A percentile compares a stretch with the other conserved stretches of the same genome.
Evolutionary conservation across 2,113 vertebrate genomes (phyloP).

Genomic region (Ovis canadensis): DNA sequence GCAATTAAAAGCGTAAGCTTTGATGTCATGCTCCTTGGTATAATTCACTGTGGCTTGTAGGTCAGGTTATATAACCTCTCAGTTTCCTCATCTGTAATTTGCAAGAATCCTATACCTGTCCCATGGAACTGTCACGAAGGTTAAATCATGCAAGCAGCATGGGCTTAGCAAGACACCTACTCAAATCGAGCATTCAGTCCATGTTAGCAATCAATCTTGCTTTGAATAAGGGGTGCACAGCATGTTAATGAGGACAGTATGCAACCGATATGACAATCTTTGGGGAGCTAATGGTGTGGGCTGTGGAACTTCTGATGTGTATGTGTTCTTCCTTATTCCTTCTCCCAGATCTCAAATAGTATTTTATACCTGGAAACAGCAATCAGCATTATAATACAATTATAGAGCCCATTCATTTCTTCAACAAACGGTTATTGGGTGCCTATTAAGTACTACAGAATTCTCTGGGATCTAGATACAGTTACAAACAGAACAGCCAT

Average conservation of each 20-base stretch:
- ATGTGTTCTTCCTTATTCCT: background rate
- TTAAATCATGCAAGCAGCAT: background rate
- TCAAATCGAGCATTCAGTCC: background rate
- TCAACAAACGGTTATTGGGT: background rate
- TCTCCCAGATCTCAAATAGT: background rate
- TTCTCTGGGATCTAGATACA: background rate
- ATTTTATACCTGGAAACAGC: background rate
- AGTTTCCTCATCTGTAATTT: background rate
- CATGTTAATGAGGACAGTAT: background rate
- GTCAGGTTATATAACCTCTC: background rate
- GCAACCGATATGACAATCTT: background rate
- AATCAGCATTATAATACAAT: background rate
- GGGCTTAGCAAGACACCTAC: background rate
- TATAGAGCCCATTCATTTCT: background rate
- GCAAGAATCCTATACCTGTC: background rate
- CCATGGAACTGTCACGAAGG: background rate
- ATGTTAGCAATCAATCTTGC: background rate
- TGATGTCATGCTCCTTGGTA: background rate
- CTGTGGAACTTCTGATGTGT: background rate
- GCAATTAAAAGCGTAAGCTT: background rate
- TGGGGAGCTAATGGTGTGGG: background rate
- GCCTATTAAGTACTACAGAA: background rate
- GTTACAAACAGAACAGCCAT: background rate
- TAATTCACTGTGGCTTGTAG: background rate
- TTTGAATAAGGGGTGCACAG: background rate